Evolutionary conservation across 2,113 vertebrate species (phyloP).

Genomic region (Tychaedon coryphoeus): DNA sequence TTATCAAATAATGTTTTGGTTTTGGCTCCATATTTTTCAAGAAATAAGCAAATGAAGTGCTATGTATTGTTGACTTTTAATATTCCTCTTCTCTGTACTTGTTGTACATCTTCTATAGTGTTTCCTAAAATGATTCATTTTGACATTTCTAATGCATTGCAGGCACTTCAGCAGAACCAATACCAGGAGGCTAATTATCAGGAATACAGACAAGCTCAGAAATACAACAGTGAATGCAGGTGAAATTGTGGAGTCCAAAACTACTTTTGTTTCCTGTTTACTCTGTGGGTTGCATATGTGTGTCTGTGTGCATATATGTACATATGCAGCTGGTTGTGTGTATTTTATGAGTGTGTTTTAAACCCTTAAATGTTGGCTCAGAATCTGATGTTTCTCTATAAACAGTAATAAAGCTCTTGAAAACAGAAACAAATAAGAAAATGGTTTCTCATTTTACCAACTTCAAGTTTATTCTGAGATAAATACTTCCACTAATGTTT

Average conservation of each 20-base stretch:
- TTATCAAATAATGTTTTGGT: constrained; percentile 8
- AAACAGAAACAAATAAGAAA: constrained; percentile 9
- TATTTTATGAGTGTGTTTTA: not conserved
- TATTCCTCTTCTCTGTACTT: not conserved
- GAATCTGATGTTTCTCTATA: not conserved
- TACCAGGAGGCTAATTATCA: constrained; percentile 48
- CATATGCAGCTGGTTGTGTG: not conserved
- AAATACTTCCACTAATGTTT: not conserved
- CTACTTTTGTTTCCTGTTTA: not conserved
- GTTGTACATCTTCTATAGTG: not conserved
- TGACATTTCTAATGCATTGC: constrained; percentile 19
- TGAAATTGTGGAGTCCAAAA: not conserved
- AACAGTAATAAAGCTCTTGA: not conserved
- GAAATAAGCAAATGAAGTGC: not conserved
- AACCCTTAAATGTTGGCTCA: constrained; percentile 8
- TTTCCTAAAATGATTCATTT: constrained; percentile 23
- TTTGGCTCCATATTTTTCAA: constrained; percentile 23
- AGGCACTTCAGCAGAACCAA: constrained; percentile 8
- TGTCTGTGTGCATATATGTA: not conserved
- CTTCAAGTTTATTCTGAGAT: not conserved
- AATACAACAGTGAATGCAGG: not conserved
- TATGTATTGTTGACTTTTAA: constrained; percentile 4
- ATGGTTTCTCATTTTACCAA: not conserved
- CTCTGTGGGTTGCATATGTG: not conserved
- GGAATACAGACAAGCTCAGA: not conserved